Percentiles rank a stretch among this genome's conserved stretches.
phyloP scores from a whole-genome alignment of 2,113 vertebrate genomes.

The Microcebus jonahi region DNA sequence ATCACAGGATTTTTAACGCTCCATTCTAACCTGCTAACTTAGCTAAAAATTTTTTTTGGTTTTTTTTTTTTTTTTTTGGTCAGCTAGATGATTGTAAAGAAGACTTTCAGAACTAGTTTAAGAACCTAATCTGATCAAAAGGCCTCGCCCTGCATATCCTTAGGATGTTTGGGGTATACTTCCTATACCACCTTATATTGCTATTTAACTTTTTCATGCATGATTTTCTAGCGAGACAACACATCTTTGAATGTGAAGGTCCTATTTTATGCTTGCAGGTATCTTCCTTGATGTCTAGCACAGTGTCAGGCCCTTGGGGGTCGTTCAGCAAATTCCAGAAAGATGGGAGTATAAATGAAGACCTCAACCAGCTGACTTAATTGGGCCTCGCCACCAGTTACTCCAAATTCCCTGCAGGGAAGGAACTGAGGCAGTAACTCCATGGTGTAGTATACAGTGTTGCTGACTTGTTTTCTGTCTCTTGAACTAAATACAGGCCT shows the following conservation, averaged over 20 bases:
- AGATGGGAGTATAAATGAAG: neutral
- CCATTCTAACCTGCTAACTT: neutral
- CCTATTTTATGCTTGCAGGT: neutral
- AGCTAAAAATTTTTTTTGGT: neutral
- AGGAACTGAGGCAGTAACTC: neutral
- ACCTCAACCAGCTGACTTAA: neutral
- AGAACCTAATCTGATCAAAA: neutral
- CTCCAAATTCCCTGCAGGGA: neutral
- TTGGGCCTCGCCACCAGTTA: neutral
- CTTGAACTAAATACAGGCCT: neutral
- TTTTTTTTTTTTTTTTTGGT: neutral
- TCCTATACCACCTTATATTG: neutral
- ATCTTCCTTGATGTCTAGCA: neutral
- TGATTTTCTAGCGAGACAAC: neutral
- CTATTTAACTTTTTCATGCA: neutral
- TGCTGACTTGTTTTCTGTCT: neutral
- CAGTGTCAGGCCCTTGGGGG: neutral
- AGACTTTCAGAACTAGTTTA: constrained; percentile 5
- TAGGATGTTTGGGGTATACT: neutral
- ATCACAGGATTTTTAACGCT: neutral
- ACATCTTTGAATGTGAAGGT: neutral
- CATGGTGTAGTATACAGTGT: neutral
- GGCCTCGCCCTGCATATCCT: neutral
- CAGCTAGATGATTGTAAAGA: neutral
- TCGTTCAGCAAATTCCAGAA: neutral